Percentiles rank a stretch among this genome's conserved stretches.
Conservation (phyloP, 1,140 invertebrate genomes). For the Drosophila carrolli region DNA sequence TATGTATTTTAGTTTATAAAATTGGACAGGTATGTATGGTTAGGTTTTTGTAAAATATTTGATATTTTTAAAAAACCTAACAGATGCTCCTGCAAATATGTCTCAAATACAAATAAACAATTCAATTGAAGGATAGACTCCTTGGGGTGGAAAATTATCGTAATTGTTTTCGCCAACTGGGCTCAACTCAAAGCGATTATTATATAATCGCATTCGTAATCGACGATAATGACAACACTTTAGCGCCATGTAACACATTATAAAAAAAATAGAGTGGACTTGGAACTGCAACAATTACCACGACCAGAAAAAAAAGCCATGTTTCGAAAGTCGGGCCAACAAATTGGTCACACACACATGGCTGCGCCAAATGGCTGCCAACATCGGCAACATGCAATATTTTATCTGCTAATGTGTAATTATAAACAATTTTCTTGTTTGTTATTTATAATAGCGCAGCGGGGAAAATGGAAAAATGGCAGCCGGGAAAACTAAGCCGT, state of each 20-base stretch:
- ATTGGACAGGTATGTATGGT: not conserved
- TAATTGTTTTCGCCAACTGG: conserved; percentile 9
- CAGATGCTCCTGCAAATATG: not conserved
- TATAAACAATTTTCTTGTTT: conserved; percentile 80
- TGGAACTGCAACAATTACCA: conserved; percentile 52
- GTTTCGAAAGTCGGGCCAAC: conserved; percentile 39
- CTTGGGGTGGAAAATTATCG: conserved; percentile 10
- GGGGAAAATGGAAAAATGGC: not conserved
- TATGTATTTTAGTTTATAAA: not conserved
- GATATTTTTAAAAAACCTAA: not conserved
- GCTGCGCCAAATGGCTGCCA: conserved; percentile 19
- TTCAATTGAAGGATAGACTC: conserved; percentile 1
- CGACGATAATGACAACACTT: conserved; percentile 74
- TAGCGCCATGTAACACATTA: conserved; percentile 66
- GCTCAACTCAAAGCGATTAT: conserved; percentile 38
- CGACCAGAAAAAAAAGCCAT: conserved; percentile 19
- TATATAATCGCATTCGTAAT: conserved; percentile 64
- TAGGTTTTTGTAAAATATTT: conserved; percentile 5
- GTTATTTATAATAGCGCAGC: conserved; percentile 71
- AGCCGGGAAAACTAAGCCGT: conserved; percentile 18
- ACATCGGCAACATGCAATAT: conserved; percentile 56
- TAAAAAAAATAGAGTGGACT: conserved; percentile 42
- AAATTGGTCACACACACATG: conserved; percentile 31
- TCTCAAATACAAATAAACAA: not conserved
- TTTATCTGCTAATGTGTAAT: conserved; percentile 79